Percentiles rank a stretch among this genome's conserved stretches.
These are phyloP conservation scores for Hyalella azteca DNA, from an alignment of 2,888 invertebrate genomes.

Conservation along the genomic window DNA sequence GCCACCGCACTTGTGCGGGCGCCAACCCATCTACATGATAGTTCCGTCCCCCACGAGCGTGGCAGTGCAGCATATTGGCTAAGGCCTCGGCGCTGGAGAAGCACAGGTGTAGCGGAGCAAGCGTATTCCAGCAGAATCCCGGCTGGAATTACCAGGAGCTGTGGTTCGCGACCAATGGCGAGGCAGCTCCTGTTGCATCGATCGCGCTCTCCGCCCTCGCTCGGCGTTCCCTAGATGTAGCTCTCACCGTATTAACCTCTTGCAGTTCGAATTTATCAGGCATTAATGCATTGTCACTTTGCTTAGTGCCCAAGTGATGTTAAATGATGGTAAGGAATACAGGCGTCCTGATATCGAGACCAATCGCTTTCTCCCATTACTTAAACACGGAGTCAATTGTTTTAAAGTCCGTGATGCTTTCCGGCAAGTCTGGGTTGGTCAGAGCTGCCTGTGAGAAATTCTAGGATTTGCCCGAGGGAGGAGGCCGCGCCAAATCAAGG, in stretches of 20 bases:
- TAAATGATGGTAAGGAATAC: no score
- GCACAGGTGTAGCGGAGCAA: conserved; percentile 24
- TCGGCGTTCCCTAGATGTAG: background rate
- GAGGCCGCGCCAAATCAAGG: conserved; percentile 20
- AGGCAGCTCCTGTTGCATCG: background rate
- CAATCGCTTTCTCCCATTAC: no score
- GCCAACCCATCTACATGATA: conserved; percentile 12
- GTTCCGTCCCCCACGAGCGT: background rate
- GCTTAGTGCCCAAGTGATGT: no score
- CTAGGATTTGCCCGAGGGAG: conserved; percentile 25
- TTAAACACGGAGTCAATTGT: no score
- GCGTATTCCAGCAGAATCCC: conserved; percentile 19
- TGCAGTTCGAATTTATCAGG: background rate
- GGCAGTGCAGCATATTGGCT: conserved; percentile 9
- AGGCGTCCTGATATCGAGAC: no score
- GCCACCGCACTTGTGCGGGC: background rate
- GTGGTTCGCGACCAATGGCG: background rate
- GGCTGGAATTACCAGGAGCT: background rate
- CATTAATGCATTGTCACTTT: background rate
- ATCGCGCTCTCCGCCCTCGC: conserved; percentile 15
- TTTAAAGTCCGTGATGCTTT: no score
- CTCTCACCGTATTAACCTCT: background rate
- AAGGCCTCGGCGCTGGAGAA: background rate
- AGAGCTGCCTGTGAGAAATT: background rate
- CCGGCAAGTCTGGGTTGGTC: conserved; percentile 12